A percentile compares a stretch with the other conserved stretches of the same genome.
Evolutionary conservation across 2,113 vertebrate genomes (phyloP).

Genomic region (Suricata suricatta): DNA sequence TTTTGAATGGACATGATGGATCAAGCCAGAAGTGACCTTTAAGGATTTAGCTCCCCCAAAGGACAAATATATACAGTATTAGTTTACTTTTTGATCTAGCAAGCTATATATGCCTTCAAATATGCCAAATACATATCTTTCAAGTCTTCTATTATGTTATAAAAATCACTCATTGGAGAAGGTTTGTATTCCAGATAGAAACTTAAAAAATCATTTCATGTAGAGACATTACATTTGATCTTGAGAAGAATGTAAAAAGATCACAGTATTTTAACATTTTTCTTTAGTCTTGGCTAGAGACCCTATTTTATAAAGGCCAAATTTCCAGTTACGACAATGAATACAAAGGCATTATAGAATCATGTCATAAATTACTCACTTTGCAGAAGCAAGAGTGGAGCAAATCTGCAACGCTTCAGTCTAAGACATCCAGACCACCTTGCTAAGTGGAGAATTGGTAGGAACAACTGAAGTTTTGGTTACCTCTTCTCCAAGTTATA

Average conservation of each 20-base stretch:
- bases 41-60: background rate
- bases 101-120: background rate
- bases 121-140: constrained; percentile 31
- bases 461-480: constrained; percentile 61
- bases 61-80: background rate
- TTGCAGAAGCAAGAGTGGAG: background rate
- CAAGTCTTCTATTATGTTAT: background rate
- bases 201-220: constrained; percentile 39
- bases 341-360: constrained; percentile 28
- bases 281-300: background rate
- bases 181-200: constrained; percentile 8
- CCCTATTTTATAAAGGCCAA: background rate
- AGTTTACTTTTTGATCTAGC: constrained; percentile 33
- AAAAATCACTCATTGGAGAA: constrained; percentile 29
- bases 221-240: background rate
- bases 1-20: constrained; percentile 12
- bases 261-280: constrained; percentile 9
- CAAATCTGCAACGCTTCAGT: background rate
- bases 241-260: constrained; percentile 31
- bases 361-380: background rate
- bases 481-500: constrained; percentile 73
- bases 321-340: constrained; percentile 10
- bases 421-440: constrained; percentile 2
- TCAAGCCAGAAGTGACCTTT: constrained; percentile 4
- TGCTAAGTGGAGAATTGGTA: background rate